These are phyloP conservation scores for Nemurella pictetii DNA, from an alignment of 2,888 invertebrate species.

Conservation along the genomic window DNA sequence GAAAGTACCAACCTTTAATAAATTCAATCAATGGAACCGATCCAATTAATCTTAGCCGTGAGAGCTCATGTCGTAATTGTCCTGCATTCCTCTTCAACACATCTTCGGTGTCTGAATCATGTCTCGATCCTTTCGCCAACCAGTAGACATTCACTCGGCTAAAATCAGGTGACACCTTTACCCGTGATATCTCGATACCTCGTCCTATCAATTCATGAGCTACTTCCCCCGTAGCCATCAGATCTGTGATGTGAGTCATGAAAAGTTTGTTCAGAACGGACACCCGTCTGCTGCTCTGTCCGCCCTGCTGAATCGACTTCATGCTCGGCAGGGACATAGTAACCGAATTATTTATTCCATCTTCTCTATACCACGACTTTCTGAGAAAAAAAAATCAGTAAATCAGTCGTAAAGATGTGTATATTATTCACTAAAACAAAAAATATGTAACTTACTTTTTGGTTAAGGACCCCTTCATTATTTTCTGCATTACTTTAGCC, in stretches of 20 bases:
- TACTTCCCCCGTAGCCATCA: constrained; percentile 72
- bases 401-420: not conserved
- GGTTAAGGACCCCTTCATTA: constrained; percentile 41
- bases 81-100: constrained; percentile 62
- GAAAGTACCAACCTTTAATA: constrained; percentile 60
- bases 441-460: constrained; percentile 43
- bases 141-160: constrained; percentile 71
- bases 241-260: constrained; percentile 77
- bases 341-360: not conserved
- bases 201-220: constrained; percentile 63
- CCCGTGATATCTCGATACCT: constrained; percentile 73
- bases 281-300: constrained; percentile 54
- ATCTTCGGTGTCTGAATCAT: constrained; percentile 57
- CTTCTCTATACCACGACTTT: constrained; percentile 31
- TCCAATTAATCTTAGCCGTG: constrained; percentile 73
- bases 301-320: not conserved
- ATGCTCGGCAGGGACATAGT: constrained; percentile 8
- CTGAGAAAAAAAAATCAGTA: not conserved
- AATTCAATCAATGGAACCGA: constrained; percentile 73
- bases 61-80: constrained; percentile 69
- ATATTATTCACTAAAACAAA: not conserved
- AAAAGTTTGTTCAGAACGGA: constrained; percentile 77
- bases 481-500: constrained; percentile 44
- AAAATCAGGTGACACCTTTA: constrained; percentile 68
- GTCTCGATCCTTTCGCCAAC: constrained; percentile 53